Evolutionary conservation across 2,888 invertebrate genomes (phyloP), one percentile per base, ranked within the genome.

Genomic region (Bimastos eiseni): DNA sequence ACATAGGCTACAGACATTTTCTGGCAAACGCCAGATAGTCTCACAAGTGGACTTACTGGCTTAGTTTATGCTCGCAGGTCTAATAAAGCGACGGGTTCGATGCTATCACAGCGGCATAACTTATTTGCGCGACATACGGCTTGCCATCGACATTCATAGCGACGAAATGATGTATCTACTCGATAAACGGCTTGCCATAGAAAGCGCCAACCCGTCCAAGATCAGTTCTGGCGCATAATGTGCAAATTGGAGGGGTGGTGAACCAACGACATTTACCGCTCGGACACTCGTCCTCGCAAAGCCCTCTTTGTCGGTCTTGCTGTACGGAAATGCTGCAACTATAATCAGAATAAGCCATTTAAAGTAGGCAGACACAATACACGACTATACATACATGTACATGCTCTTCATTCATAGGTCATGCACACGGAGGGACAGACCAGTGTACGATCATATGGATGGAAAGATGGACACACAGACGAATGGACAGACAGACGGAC

Each of bases 71-170:
- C 70, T n/a, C n/a, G 70, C 30, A 70, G 30, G 70, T n/a, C 70
- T 70, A 70, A 70, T n/a, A 70, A 70, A 70, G 30, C 30, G 70
- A n/a, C 8, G 13, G 70, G 11, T n/a, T 70, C 55, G 70, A 70
- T n/a, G 70, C 70, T 70, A n/a, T 70, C 70, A n/a, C 70, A 70
- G 70, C n/a, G 70, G 70, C 70, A 70, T 70, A n/a, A 70, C 70
- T 70, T 70, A 70, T 70, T 70, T 70, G n/a, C n/a, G 70, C 70
- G 70, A 70, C 70, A n/a, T 70, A 70, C 17, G 70, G 70, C 70
- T 70, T 70, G n/a, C n/a, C 70, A 70, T 70, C 30, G 70, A 70
- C 70, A n/a, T n/a, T n/a, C n/a, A 70, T 30, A 30, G 70, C 70
- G 70, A 30, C n/a, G 70, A 70, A 70, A 70, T 70, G 70, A 70